phyloP scores from a whole-genome alignment of 2,797 vertebrate genomes.

The Gallinago nigripennis region DNA sequence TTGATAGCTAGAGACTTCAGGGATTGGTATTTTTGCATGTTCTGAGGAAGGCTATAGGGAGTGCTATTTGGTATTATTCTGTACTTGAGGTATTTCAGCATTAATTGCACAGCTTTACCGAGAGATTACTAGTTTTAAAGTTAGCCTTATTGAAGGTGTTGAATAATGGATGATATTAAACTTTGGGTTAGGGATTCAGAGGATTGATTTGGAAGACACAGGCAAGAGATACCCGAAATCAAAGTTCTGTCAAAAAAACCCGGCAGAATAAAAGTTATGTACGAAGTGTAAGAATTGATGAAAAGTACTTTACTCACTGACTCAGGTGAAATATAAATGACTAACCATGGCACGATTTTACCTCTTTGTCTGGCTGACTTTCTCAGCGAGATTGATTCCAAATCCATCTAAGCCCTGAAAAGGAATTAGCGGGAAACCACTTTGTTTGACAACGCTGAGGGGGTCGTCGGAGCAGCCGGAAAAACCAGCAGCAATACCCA shows the following conservation, averaged over 20 bases:
- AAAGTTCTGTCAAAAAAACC: not conserved
- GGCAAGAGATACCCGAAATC: not conserved
- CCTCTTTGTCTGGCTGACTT: conserved; percentile 38
- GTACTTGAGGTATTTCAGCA: not conserved
- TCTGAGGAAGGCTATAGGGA: not conserved
- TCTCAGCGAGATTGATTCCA: conserved; percentile 52
- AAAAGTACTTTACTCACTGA: not conserved
- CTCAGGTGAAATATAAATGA: conserved; percentile 19
- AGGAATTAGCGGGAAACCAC: conserved; percentile 37
- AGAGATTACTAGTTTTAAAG: conserved; percentile 20
- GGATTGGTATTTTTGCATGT: not conserved
- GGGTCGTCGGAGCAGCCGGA: not conserved
- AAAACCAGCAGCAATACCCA: not conserved
- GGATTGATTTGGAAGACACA: not conserved
- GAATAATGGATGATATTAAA: conserved; percentile 57
- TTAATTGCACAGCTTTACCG: conserved; percentile 34
- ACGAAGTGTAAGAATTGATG: not conserved
- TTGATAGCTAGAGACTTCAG: not conserved
- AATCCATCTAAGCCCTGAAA: conserved; percentile 49
- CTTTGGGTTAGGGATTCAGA: not conserved
- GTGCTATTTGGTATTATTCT: not conserved
- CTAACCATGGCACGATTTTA: conserved; percentile 11
- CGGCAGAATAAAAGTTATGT: not conserved
- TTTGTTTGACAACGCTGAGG: conserved; percentile 21
- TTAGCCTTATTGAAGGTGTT: not conserved